Percentiles rank a stretch among this genome's conserved stretches.
These are phyloP conservation scores for Leptothorax acervorum DNA, from an alignment of 2,888 invertebrate species.

Conservation along the genomic window DNA sequence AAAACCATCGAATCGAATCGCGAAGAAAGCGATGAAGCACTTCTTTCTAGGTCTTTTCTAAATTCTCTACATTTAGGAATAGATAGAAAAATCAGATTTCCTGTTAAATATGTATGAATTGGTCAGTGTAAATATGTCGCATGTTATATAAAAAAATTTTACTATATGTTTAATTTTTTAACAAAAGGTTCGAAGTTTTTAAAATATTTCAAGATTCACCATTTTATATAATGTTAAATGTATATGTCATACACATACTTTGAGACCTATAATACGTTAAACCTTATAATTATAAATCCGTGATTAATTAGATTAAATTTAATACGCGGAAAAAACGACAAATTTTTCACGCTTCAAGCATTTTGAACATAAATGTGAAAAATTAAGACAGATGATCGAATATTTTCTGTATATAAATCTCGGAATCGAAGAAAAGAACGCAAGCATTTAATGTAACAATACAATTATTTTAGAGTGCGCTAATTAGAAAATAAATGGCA, in stretches of 20 bases:
- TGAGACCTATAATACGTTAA: no score
- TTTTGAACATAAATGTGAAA: background rate
- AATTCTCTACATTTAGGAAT: background rate
- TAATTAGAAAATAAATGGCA: constrained; percentile 19
- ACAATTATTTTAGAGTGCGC: background rate
- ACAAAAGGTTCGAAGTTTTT: no score
- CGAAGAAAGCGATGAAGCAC: constrained; percentile 70
- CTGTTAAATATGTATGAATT: background rate
- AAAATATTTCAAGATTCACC: no score
- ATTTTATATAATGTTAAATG: no score
- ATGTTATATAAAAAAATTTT: no score
- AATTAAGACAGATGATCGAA: background rate
- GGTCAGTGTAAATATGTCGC: background rate
- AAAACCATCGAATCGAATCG: constrained; percentile 82
- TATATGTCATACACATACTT: no score
- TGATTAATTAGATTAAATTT: no score
- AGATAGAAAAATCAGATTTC: background rate
- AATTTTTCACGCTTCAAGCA: background rate
- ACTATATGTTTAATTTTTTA: background rate
- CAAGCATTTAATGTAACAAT: background rate
- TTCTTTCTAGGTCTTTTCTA: background rate
- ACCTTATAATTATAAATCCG: no score
- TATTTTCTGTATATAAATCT: background rate
- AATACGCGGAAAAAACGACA: no score
- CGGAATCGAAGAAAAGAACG: background rate